Evolutionary conservation across 2,797 vertebrate genomes (phyloP).

Genomic region (Melanotaenia trifasciata): DNA sequence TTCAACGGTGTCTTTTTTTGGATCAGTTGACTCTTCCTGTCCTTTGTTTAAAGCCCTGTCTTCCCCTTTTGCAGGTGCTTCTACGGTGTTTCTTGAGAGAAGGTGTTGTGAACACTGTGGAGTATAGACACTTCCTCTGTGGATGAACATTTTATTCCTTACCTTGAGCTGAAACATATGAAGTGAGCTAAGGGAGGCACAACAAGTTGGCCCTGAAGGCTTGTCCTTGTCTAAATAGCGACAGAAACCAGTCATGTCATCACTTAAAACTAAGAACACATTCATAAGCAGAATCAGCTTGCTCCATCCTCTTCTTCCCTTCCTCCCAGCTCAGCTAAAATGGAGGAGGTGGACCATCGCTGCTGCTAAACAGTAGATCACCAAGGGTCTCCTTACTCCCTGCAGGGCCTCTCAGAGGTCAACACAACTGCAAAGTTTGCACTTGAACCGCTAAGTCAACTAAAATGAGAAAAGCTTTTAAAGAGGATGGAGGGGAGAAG

Average conservation of each 20-base stretch:
- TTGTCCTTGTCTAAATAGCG: conserved; percentile 24
- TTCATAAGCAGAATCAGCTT: conserved; percentile 32
- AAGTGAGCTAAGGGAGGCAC: conserved; percentile 48
- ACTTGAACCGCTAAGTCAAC: conserved; percentile 78
- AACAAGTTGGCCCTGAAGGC: conserved; percentile 41
- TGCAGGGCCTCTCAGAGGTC: conserved; percentile 72
- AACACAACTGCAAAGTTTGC: conserved; percentile 78
- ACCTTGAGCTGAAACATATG: conserved; percentile 26
- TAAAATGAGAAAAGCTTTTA: conserved; percentile 75
- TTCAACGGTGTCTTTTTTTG: conserved; percentile 59
- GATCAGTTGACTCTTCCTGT: conserved; percentile 67
- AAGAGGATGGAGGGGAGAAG: conserved; percentile 70
- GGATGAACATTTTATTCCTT: conserved; percentile 43
- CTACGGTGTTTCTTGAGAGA: conserved; percentile 41
- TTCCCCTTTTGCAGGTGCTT: conserved; percentile 56
- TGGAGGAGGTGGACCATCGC: conserved; percentile 69
- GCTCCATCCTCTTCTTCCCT: conserved; percentile 61
- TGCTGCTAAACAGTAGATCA: conserved; percentile 75
- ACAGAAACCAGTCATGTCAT: conserved; percentile 30
- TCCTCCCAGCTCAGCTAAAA: conserved; percentile 59
- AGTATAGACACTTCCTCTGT: conserved; percentile 42
- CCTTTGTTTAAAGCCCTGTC: conserved; percentile 56
- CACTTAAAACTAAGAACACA: conserved; percentile 26
- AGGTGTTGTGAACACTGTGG: conserved; percentile 39
- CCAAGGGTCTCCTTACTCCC: conserved; percentile 72